phyloP scores from a whole-genome alignment of 2,113 vertebrate genomes.

The Engraulis encrasicolus region DNA sequence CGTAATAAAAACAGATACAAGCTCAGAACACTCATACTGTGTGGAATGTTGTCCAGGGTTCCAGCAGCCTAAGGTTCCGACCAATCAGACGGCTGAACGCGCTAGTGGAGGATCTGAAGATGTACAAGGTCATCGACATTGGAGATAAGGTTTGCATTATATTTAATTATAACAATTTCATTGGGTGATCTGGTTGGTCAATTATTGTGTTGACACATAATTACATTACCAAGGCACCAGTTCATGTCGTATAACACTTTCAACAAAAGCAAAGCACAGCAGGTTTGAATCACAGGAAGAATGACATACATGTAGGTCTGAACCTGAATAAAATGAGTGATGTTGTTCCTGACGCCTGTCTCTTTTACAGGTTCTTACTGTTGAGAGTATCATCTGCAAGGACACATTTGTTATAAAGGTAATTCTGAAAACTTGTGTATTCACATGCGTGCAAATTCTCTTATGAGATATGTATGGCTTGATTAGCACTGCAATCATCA shows the following conservation, averaged over 20 bases:
- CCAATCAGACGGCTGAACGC: conserved; percentile 93
- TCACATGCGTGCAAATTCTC: background rate
- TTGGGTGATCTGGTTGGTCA: background rate
- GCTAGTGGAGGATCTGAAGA: conserved; percentile 90
- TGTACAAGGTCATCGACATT: conserved; percentile 88
- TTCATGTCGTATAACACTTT: too few relatives aligned
- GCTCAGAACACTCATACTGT: background rate
- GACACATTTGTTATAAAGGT: conserved; percentile 94
- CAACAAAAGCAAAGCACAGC: too few relatives aligned
- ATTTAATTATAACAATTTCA: background rate
- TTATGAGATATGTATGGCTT: too few relatives aligned
- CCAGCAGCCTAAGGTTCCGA: conserved; percentile 94
- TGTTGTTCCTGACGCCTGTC: conserved; percentile 38
- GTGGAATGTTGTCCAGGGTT: conserved; percentile 78
- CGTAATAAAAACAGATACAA: too few relatives aligned
- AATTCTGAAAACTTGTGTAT: conserved; percentile 19
- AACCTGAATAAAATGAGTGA: too few relatives aligned
- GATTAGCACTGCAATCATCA: too few relatives aligned
- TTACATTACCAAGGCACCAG: too few relatives aligned
- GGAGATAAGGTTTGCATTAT: conserved; percentile 85
- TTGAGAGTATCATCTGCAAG: conserved; percentile 86
- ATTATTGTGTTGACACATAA: background rate
- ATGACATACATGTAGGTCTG: too few relatives aligned
- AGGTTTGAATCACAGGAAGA: too few relatives aligned
- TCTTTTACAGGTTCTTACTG: conserved; percentile 84